Evolutionary conservation across 2,113 vertebrate genomes (phyloP), one percentile per base, ranked within the genome.

Genomic region (Cariama cristata): DNA sequence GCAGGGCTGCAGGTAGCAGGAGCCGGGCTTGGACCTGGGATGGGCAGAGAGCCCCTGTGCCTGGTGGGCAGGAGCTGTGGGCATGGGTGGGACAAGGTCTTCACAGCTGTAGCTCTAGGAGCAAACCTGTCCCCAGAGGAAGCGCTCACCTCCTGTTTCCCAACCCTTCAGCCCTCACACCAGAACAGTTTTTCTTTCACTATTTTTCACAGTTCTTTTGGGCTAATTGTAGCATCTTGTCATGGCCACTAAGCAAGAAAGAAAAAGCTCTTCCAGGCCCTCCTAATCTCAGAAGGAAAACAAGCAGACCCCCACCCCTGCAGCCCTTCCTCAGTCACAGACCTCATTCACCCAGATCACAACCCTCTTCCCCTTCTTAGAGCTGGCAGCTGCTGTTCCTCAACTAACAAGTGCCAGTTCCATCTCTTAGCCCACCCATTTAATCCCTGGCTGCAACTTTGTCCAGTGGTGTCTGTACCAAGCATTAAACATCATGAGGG

Each of bases 91-190:
- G 4, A 2, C 9, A 13, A 14, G 38, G 5, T 13, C 24, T 58
- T 42, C 49, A 16, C 22, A 24, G 52, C 32, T 38, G 52, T 14
- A 72, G 30, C 33, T 76, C 23, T 20, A 6, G 47, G 26, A 76
- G 67, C 44, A 86, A 50, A 45, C 28, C 44, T 95, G 24, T 9
- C 58, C 58, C 55, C 32, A 50, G 12, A 66, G 26, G 30, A 10
- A 71, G 24, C 0, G 1, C 33, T 35, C 18, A 2, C 5, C 44
- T 74, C 28, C 66, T 23, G 1, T 13, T 35, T 13, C 44, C 27
- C 75, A 47, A 0, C 18, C 40, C 17, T 26, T 67, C 42, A 59
- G 47, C 19, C 44, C 13, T 45, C 33, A 22, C 7, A 45, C 32
- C 3, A 17, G 42, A 66, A 20, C 11, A 35, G 20, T 4, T 66